These are phyloP conservation scores for Yponomeuta plumbellus DNA, from an alignment of 2,888 invertebrate genomes.

Conservation along the genomic window DNA sequence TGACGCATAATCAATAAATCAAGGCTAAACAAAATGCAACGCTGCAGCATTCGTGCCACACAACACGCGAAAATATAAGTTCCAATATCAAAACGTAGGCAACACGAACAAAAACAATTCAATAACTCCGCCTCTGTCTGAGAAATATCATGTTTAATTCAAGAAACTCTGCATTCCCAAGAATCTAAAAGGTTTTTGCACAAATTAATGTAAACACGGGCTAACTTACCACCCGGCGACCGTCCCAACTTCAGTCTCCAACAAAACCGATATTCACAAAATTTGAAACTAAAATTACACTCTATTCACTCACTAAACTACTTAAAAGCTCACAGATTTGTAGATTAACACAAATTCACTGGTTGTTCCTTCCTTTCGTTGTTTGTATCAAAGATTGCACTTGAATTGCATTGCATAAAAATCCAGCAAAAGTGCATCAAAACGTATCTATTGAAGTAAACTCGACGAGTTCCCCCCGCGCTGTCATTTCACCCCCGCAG, in stretches of 20 bases:
- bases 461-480: neutral
- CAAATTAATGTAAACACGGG: slow-evolving; percentile 25
- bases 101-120: neutral
- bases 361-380: slow-evolving; percentile 14
- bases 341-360: neutral
- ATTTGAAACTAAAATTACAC: neutral
- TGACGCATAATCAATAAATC: slow-evolving; percentile 50
- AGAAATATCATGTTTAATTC: neutral
- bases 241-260: slow-evolving; percentile 30
- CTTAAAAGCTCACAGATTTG: neutral
- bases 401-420: neutral
- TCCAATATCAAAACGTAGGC: neutral
- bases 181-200: slow-evolving; percentile 11
- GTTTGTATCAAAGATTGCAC: slow-evolving; percentile 30
- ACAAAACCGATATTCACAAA: slow-evolving; percentile 29
- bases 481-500: slow-evolving; percentile 9
- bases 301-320: slow-evolving; percentile 5
- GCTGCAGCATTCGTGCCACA: neutral
- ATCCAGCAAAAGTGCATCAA: slow-evolving; percentile 28
- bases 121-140: neutral
- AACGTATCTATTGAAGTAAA: neutral
- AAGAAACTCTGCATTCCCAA: neutral
- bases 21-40: slow-evolving; percentile 44
- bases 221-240: slow-evolving; percentile 57
- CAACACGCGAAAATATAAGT: neutral